Evolutionary conservation across 2,797 vertebrate species (phyloP).

Genomic region (Neostethus bicornis): DNA sequence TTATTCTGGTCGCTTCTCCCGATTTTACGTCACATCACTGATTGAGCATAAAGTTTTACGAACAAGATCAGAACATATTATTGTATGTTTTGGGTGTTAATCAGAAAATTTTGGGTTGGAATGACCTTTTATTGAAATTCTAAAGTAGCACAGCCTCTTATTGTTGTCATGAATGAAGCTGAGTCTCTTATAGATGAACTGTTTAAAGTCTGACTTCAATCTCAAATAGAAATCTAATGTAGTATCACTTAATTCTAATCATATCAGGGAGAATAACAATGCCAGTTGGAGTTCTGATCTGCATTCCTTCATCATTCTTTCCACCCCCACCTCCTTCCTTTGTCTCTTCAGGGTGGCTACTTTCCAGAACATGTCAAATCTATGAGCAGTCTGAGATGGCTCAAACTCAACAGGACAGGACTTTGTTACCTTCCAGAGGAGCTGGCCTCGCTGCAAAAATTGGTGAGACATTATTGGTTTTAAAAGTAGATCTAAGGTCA

Average conservation of each 20-base stretch:
- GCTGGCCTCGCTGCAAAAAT: conserved; percentile 92
- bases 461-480: conserved; percentile 81
- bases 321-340: not conserved
- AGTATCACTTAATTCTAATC: too few relatives aligned
- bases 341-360: conserved; percentile 86
- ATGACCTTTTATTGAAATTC: not conserved
- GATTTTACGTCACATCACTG: conserved; percentile 20
- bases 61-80: conserved; percentile 14
- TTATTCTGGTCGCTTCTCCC: not conserved
- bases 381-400: conserved; percentile 97
- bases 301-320: conserved; percentile 4
- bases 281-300: not conserved
- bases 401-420: conserved; percentile 95
- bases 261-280: too few relatives aligned
- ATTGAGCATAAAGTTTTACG: conserved; percentile 25
- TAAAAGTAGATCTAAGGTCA: not conserved
- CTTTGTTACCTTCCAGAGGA: conserved; percentile 98
- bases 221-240: too few relatives aligned
- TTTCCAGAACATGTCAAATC: conserved; percentile 96
- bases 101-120: not conserved
- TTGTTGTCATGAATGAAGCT: not conserved
- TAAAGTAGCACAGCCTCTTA: not conserved
- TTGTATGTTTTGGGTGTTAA: not conserved
- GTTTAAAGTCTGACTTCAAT: not conserved
- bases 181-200: conserved; percentile 5